These are phyloP conservation scores for zebrafish (Danio rerio) DNA, from an alignment of 2,113 vertebrate genomes.

Conservation along the genomic window DNA sequence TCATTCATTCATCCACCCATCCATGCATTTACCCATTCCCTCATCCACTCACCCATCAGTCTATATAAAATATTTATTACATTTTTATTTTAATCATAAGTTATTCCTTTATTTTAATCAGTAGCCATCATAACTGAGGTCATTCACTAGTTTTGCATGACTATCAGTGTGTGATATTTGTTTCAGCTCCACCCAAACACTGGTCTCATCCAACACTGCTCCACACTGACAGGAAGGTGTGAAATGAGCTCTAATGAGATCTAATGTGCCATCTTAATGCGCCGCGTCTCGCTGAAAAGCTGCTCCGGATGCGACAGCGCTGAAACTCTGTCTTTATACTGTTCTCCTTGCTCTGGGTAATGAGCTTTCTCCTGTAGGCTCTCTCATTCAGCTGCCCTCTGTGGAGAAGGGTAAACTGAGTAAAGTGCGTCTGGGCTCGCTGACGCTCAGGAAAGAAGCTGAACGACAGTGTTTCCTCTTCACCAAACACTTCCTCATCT, in stretches of 20 bases:
- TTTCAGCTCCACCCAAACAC: neutral
- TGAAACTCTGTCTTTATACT: neutral
- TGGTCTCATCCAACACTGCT: constrained; percentile 1
- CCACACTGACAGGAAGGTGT: constrained; percentile 8
- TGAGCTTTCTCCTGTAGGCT: constrained; percentile 75
- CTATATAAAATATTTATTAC: no score
- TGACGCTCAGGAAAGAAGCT: constrained; percentile 93
- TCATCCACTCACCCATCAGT: no score
- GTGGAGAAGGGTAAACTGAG: constrained; percentile 94
- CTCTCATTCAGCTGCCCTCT: constrained; percentile 93
- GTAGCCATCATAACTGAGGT: no score
- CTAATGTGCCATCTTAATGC: constrained; percentile 13
- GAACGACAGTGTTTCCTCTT: constrained; percentile 96
- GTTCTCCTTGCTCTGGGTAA: neutral
- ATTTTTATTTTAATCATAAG: no score
- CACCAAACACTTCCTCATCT: constrained; percentile 95
- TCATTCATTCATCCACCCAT: no score
- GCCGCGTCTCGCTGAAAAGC: neutral
- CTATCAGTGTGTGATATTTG: neutral
- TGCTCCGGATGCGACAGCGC: neutral
- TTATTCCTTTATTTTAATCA: no score
- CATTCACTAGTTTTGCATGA: no score
- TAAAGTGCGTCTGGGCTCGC: constrained; percentile 91
- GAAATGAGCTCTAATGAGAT: constrained; percentile 18
- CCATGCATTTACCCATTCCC: no score